Evolutionary conservation across 2,797 vertebrate species (phyloP).

Genomic region (Chaenodraco wilsoni): DNA sequence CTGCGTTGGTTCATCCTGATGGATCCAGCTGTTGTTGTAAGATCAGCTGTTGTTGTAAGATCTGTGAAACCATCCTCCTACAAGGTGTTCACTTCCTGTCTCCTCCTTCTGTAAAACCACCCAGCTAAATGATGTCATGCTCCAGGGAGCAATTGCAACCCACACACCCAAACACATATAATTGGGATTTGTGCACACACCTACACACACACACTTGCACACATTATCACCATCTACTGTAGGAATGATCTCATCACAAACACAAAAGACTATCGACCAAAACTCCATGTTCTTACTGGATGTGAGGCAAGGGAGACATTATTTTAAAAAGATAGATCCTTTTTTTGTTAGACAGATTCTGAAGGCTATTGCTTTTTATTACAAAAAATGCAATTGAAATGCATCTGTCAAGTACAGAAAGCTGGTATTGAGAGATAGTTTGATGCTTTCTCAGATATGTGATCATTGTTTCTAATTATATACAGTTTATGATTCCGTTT

Average conservation of each 20-base stretch:
- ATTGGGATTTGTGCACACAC: not conserved
- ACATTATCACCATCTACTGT: not conserved
- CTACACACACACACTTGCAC: conserved; percentile 1
- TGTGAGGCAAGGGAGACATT: conserved; percentile 3
- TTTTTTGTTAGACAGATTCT: conserved; percentile 2
- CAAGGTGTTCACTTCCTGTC: conserved; percentile 13
- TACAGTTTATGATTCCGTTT: too few species aligned
- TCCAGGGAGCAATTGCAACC: conserved; percentile 33
- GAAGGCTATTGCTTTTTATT: not conserved
- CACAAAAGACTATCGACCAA: conserved; percentile 1
- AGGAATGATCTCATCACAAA: conserved; percentile 8
- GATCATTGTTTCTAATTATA: too few species aligned
- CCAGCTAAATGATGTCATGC: conserved; percentile 54
- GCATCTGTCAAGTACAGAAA: too few species aligned
- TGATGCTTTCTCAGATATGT: too few species aligned
- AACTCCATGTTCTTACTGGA: not conserved
- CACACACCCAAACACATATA: not conserved
- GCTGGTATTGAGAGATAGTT: too few species aligned
- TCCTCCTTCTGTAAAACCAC: conserved; percentile 19
- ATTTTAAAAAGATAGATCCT: conserved; percentile 2
- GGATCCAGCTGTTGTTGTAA: conserved; percentile 14
- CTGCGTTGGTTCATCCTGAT: not conserved
- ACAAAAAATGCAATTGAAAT: not conserved
- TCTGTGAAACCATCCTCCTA: not conserved
- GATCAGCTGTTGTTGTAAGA: conserved; percentile 4